Evolutionary conservation across 2,113 vertebrate genomes (phyloP).

Genomic region (Scomber colias): DNA sequence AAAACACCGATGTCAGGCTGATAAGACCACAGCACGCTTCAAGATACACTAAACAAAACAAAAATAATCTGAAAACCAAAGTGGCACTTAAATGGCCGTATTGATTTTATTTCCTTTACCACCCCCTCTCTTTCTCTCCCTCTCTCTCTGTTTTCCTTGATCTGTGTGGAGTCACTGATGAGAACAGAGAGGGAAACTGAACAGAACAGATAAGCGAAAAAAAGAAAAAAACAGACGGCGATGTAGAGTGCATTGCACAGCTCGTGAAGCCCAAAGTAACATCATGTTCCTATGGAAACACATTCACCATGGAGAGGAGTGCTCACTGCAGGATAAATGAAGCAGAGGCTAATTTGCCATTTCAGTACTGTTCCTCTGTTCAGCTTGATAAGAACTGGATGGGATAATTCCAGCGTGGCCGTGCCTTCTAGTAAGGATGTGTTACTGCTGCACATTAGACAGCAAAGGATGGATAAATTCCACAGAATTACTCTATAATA

Average conservation of each 20-base stretch:
- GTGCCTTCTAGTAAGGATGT: conserved; percentile 54
- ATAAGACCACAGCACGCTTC: conserved; percentile 41
- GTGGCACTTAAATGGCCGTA: conserved; percentile 55
- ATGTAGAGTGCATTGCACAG: conserved; percentile 41
- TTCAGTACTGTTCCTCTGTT: conserved; percentile 71
- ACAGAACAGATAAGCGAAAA: conserved; percentile 51
- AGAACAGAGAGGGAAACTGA: conserved; percentile 49
- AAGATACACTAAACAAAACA: conserved; percentile 30
- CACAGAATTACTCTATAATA: conserved; percentile 52
- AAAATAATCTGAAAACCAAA: conserved; percentile 37
- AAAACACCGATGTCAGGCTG: conserved; percentile 40
- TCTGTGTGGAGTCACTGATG: conserved; percentile 36
- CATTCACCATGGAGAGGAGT: conserved; percentile 60
- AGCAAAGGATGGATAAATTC: conserved; percentile 48
- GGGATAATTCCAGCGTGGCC: conserved; percentile 58
- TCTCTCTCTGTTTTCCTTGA: conserved; percentile 18
- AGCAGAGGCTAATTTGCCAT: conserved; percentile 78
- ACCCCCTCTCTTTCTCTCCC: not conserved
- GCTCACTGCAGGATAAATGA: conserved; percentile 77
- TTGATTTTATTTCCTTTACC: conserved; percentile 62
- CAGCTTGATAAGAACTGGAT: conserved; percentile 72
- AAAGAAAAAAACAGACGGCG: conserved; percentile 42
- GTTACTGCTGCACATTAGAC: conserved; percentile 52
- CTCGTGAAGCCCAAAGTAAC: conserved; percentile 61
- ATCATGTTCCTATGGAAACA: conserved; percentile 82